Percentiles rank a stretch among this genome's conserved stretches.
Conservation (phyloP, 2,888 invertebrate genomes). For the Meteorus cinctellus region DNA sequence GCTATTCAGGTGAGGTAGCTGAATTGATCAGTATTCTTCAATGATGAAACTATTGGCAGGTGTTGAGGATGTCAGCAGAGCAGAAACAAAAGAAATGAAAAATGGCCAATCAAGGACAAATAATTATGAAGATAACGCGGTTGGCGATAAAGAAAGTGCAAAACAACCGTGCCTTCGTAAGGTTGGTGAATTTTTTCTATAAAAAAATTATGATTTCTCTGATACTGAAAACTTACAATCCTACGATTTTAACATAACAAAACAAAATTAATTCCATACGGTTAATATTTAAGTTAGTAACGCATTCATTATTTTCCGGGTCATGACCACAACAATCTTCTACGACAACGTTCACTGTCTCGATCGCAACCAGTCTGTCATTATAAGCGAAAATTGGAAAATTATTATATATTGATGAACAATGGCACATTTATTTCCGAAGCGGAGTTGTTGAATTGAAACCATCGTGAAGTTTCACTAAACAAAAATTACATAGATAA, state of each 20-base stretch:
- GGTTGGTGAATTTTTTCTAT: constrained; percentile 53
- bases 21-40: constrained; percentile 47
- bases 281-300: constrained; percentile 42
- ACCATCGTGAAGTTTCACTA: neutral
- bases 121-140: constrained; percentile 50
- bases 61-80: constrained; percentile 63
- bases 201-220: neutral
- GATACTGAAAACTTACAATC: neutral
- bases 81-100: constrained; percentile 50
- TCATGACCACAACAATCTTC: constrained; percentile 46
- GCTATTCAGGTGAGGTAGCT: constrained; percentile 24
- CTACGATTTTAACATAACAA: neutral
- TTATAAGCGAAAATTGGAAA: neutral
- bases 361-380: neutral
- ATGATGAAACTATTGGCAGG: constrained; percentile 72
- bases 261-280: constrained; percentile 36
- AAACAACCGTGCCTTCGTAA: constrained; percentile 58
- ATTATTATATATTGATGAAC: neutral
- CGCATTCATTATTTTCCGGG: constrained; percentile 54
- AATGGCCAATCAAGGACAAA: constrained; percentile 36
- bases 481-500: constrained; percentile 42
- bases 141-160: constrained; percentile 52
- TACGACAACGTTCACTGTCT: constrained; percentile 39
- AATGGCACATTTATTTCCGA: neutral
- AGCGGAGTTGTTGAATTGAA: neutral